phyloP scores from a whole-genome alignment of 2,888 invertebrate genomes.

The Gnatocerus cornutus region DNA sequence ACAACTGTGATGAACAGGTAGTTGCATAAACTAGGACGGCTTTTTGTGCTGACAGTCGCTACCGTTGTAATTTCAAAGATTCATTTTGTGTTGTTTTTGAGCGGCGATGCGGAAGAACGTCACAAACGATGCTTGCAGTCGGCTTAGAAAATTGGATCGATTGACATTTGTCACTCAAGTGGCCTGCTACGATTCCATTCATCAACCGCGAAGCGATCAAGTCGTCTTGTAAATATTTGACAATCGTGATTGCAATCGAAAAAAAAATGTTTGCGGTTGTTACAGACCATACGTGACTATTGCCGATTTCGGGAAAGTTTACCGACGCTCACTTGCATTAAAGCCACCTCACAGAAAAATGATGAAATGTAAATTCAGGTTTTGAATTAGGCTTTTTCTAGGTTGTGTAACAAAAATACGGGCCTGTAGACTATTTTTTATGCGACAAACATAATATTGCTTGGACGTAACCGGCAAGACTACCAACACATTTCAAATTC shows the following conservation, averaged over 20 bases:
- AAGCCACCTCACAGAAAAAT: too few relatives aligned
- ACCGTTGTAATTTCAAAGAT: slow-evolving; percentile 20
- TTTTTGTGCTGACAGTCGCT: slow-evolving; percentile 30
- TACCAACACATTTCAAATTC: too few relatives aligned
- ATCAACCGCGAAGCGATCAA: slow-evolving; percentile 5
- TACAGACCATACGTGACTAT: background rate
- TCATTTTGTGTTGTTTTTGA: slow-evolving; percentile 18
- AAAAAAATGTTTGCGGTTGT: slow-evolving; percentile 12
- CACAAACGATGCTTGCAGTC: background rate
- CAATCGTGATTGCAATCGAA: slow-evolving; percentile 8
- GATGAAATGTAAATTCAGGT: too few relatives aligned
- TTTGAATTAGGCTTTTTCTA: too few relatives aligned
- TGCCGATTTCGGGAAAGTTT: too few relatives aligned
- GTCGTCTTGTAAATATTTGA: slow-evolving; percentile 30
- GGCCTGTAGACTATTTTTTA: too few relatives aligned
- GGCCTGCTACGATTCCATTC: slow-evolving; percentile 9
- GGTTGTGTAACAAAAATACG: too few relatives aligned
- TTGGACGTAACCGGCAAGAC: too few relatives aligned
- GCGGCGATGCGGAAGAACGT: slow-evolving; percentile 2
- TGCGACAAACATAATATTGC: too few relatives aligned
- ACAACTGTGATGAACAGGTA: slow-evolving; percentile 36
- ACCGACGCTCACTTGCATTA: too few relatives aligned
- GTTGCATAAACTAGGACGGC: slow-evolving; percentile 28
- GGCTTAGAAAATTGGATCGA: background rate
- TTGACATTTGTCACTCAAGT: slow-evolving; percentile 20